phyloP scores from a whole-genome alignment of 2,888 invertebrate genomes.

The Euplagia quadripunctaria region DNA sequence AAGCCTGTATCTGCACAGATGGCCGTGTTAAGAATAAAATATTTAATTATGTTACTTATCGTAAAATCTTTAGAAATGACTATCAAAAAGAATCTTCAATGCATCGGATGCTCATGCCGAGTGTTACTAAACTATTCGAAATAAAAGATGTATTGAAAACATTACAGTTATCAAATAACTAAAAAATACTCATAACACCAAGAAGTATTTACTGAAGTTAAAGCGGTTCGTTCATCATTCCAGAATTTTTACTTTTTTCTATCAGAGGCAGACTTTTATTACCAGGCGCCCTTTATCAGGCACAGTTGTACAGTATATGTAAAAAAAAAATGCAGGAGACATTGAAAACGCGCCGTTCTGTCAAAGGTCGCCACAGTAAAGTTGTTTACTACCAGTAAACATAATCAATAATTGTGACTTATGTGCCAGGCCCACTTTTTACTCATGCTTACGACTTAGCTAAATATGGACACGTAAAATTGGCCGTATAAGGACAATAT shows the following conservation, averaged over 20 bases:
- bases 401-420: slow-evolving; percentile 83
- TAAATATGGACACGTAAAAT: slow-evolving; percentile 67
- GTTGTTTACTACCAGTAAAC: slow-evolving; percentile 82
- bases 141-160: too few relatives aligned
- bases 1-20: not conserved
- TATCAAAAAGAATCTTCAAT: not conserved
- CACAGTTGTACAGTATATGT: too few relatives aligned
- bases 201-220: too few relatives aligned
- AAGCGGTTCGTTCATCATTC: not conserved
- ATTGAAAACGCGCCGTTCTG: slow-evolving; percentile 64
- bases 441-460: slow-evolving; percentile 69
- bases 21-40: not conserved
- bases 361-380: slow-evolving; percentile 72
- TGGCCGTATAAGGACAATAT: slow-evolving; percentile 50
- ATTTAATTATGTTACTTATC: not conserved
- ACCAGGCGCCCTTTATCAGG: not conserved
- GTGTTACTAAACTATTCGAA: not conserved
- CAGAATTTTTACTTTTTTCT: not conserved
- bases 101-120: not conserved
- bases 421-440: slow-evolving; percentile 74
- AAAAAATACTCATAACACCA: not conserved
- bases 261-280: not conserved
- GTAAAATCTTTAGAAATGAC: not conserved
- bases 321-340: slow-evolving; percentile 13
- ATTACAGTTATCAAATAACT: not conserved